Percentiles rank a stretch among this genome's conserved stretches.
Evolutionary conservation across 2,797 vertebrate genomes (phyloP).

Genomic region (Esox masquinongy): DNA sequence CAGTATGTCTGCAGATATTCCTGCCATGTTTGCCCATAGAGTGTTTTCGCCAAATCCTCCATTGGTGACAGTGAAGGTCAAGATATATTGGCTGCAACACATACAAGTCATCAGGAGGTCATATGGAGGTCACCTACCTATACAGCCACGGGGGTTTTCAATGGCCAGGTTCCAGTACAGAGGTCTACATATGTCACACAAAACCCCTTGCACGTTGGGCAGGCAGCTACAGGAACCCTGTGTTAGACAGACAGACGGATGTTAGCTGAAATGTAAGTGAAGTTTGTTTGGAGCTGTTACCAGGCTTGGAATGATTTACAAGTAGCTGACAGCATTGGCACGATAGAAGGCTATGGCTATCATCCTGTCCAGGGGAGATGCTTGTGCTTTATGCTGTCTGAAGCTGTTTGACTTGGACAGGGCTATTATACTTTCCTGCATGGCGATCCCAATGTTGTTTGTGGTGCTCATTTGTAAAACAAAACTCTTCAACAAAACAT

Average conservation of each 20-base stretch:
- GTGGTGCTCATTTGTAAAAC: neutral
- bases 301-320: neutral
- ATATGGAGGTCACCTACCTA: slow-evolving; percentile 67
- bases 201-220: slow-evolving; percentile 75
- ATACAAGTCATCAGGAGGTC: neutral
- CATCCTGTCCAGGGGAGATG: neutral
- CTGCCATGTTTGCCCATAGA: neutral
- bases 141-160: slow-evolving; percentile 81
- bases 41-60: neutral
- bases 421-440: neutral
- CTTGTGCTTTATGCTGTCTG: neutral
- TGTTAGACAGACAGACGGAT: slow-evolving; percentile 1
- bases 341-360: neutral
- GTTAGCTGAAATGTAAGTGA: neutral
- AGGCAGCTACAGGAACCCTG: slow-evolving; percentile 85
- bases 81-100: neutral
- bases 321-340: neutral
- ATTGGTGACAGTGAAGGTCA: neutral
- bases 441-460: neutral
- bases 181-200: slow-evolving; percentile 85
- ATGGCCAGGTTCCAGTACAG: slow-evolving; percentile 87
- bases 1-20: neutral
- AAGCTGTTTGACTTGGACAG: neutral
- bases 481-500: neutral
- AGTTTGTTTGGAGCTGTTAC: neutral